Base-by-base conservation (phyloP, 37 sponge, comb jelly and placozoan species). In the Cliona cf. orientalis region DNA sequence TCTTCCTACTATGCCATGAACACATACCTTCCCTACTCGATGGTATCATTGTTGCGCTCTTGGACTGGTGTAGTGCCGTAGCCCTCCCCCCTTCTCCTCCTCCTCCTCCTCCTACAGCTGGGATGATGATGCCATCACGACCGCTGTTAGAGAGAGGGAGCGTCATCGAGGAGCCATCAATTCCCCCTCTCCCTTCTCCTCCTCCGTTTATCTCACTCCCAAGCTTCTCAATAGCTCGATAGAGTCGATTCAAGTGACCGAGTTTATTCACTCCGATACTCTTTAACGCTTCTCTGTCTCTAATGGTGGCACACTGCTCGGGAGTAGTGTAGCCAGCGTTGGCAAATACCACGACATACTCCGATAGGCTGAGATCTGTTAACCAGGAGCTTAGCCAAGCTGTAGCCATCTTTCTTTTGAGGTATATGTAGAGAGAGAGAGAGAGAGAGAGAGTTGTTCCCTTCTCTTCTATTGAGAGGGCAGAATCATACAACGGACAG, bases 231-330 rank as follows among this genome's bases (percentile, higher is more conserved):
- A 84, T 37, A 17, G 75, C 88, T 34, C 83, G 79, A 11, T 76
- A 28, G 12, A 92, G 58, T 21, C 92, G 58, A 41, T 80, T 92
- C 36, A 87, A 0, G 53, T 92, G 89, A 1, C 92, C 92, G 25
- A 87, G 70, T 53, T 91, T 91, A 2, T 22, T 60, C 29, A 91
- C 38, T 0, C 92, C 92, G 44, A 94, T 76, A n/a, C 31, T 66
- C 64, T 81, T 86, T 57, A 89, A 46, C 75, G 43, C 56, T 0
- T 57, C 42, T 53, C 66, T 74, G 0, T 75, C 75, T 38, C 49
- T 55, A 63, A 63, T 76, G 21, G 84, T 53, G 0, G 23, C 40
- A 25, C 72, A 42, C 41, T 78, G 79, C 19, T 65, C 22, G 4
- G 42, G 56, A 23, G 69, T 38, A 1, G 55, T 53, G 80, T 73